Evolutionary conservation across 2,113 vertebrate genomes (phyloP).

Genomic region (Lonchura striata): DNA sequence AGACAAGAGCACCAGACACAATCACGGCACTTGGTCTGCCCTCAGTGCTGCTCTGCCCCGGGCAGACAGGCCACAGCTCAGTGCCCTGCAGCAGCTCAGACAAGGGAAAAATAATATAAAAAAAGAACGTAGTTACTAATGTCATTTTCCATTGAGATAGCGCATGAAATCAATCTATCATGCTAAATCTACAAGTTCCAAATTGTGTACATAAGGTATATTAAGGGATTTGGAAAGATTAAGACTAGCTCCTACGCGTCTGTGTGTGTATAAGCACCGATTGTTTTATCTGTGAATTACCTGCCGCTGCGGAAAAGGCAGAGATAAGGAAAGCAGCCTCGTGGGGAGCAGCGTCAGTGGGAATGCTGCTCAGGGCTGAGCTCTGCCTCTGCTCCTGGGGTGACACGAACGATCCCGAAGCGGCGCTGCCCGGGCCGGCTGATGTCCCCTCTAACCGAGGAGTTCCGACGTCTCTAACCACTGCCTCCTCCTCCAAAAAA

Average conservation of each 20-base stretch:
- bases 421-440: not conserved
- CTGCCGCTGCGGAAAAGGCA: not conserved
- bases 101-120: not conserved
- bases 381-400: not conserved
- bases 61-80: not conserved
- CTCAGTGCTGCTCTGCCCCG: not conserved
- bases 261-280: not conserved
- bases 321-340: not conserved
- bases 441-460: not conserved
- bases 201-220: slow-evolving; percentile 25
- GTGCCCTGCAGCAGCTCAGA: not conserved
- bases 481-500: not conserved
- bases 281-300: slow-evolving; percentile 38
- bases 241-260: not conserved
- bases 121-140: not conserved
- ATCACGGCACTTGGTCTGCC: not conserved
- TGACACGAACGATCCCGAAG: too few species aligned
- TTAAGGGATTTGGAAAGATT: slow-evolving; percentile 45
- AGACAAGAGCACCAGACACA: not conserved
- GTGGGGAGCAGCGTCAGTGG: not conserved
- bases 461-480: fast-evolving
- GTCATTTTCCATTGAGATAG: slow-evolving; percentile 20
- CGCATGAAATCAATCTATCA: not conserved
- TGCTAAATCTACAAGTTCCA: slow-evolving; percentile 33
- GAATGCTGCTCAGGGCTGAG: not conserved